phyloP scores from a whole-genome alignment of 2,113 vertebrate species.

The Irena cyanogastra region DNA sequence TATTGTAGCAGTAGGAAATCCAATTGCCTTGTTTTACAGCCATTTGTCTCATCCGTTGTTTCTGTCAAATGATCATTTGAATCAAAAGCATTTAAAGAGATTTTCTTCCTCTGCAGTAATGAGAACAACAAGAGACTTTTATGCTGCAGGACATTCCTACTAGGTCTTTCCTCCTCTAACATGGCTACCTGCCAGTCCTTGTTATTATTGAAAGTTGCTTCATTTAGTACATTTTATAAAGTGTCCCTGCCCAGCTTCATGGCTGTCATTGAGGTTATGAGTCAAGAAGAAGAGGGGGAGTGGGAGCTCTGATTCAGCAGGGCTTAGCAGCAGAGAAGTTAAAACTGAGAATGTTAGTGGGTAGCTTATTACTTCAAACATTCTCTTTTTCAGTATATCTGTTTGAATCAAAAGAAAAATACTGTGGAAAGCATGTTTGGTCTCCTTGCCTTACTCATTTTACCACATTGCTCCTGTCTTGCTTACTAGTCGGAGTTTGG shows the following conservation, averaged over 20 bases:
- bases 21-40: constrained; percentile 55
- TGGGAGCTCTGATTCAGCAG: neutral
- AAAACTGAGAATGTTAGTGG: neutral
- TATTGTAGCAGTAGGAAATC: constrained; percentile 57
- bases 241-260: neutral
- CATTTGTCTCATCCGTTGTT: constrained; percentile 58
- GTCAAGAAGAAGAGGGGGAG: neutral
- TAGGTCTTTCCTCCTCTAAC: constrained; percentile 36
- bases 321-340: neutral
- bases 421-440: neutral
- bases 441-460: neutral
- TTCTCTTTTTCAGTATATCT: neutral
- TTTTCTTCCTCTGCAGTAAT: constrained; percentile 54
- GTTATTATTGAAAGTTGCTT: constrained; percentile 44
- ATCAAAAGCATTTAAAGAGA: constrained; percentile 59
- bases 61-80: constrained; percentile 55
- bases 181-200: constrained; percentile 49
- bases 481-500: neutral
- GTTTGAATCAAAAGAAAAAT: neutral
- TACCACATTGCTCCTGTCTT: neutral
- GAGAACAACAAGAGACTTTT: constrained; percentile 64
- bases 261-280: constrained; percentile 7
- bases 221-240: constrained; percentile 39
- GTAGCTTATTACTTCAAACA: neutral
- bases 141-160: constrained; percentile 40